Conservation (phyloP, 2,888 invertebrate species). For the Zaprionus bogoriensis region DNA sequence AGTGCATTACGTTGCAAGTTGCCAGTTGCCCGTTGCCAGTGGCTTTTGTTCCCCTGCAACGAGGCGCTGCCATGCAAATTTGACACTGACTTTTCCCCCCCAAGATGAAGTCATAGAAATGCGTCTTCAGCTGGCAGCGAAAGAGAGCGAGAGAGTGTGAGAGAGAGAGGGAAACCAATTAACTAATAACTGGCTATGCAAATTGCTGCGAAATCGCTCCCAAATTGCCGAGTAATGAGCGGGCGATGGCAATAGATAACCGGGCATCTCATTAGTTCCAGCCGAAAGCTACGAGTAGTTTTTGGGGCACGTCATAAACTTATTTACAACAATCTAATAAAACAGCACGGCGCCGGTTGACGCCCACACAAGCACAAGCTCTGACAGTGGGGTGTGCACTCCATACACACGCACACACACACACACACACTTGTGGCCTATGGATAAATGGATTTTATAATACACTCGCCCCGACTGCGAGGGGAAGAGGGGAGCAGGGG, state of each 20-base stretch:
- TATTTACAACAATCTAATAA: conserved; percentile 76
- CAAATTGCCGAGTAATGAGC: conserved; percentile 21
- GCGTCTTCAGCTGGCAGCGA: conserved; percentile 29
- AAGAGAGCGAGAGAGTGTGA: neutral
- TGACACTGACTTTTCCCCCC: conserved; percentile 30
- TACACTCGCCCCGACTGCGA: conserved; percentile 12
- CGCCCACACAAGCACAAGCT: conserved; percentile 48
- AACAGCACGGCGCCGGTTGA: conserved; percentile 68
- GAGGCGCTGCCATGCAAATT: conserved; percentile 39
- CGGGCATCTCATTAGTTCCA: conserved; percentile 28
- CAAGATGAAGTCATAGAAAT: conserved; percentile 64
- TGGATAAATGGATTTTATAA: conserved; percentile 52
- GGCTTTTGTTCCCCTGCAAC: conserved; percentile 19
- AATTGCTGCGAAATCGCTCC: conserved; percentile 19
- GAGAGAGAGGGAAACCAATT: neutral
- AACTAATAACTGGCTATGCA: conserved; percentile 13
- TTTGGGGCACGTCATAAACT: conserved; percentile 65
- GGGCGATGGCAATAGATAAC: conserved; percentile 21
- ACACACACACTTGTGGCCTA: neutral
- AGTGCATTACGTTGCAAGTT: conserved; percentile 41
- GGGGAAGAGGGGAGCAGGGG: neutral
- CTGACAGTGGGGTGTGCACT: neutral
- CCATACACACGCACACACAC: neutral
- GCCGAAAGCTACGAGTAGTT: conserved; percentile 24
- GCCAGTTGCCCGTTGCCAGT: conserved; percentile 15